Percentiles rank a stretch among this genome's conserved stretches.
phyloP scores from a whole-genome alignment of 2,113 vertebrate species.

The Gymnorhina tibicen region DNA sequence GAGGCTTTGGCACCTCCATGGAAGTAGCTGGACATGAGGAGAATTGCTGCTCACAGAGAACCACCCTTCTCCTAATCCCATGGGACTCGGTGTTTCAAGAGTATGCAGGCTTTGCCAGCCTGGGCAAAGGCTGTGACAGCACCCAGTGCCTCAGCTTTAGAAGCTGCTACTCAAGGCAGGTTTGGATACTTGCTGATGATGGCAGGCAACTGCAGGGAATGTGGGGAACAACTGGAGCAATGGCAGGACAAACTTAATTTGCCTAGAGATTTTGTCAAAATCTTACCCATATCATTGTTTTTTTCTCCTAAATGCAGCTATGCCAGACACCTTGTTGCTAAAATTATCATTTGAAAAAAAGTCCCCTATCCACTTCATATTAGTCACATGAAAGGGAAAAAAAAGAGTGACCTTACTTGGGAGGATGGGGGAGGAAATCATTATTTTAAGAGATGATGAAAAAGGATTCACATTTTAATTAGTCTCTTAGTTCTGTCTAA shows the following conservation, averaged over 20 bases:
- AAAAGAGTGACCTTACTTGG: neutral
- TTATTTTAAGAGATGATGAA: neutral
- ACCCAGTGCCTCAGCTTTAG: neutral
- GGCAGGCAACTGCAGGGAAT: neutral
- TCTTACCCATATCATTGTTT: neutral
- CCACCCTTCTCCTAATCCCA: neutral
- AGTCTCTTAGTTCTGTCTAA: neutral
- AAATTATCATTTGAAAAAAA: neutral
- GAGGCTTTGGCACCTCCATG: neutral
- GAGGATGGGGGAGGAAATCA: neutral
- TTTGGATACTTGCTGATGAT: neutral
- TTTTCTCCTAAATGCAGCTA: neutral
- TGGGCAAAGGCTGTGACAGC: neutral
- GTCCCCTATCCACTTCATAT: neutral
- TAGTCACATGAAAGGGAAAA: neutral
- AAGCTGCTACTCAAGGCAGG: neutral
- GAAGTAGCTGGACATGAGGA: neutral
- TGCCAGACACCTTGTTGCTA: neutral
- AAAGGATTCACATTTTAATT: neutral
- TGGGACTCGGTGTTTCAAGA: neutral
- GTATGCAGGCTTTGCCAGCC: accelerated
- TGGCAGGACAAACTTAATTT: neutral
- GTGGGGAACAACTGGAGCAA: neutral
- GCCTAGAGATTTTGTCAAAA: neutral
- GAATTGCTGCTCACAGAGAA: neutral